phyloP scores from a whole-genome alignment of 2,113 vertebrate genomes.

The Miniopterus natalensis region DNA sequence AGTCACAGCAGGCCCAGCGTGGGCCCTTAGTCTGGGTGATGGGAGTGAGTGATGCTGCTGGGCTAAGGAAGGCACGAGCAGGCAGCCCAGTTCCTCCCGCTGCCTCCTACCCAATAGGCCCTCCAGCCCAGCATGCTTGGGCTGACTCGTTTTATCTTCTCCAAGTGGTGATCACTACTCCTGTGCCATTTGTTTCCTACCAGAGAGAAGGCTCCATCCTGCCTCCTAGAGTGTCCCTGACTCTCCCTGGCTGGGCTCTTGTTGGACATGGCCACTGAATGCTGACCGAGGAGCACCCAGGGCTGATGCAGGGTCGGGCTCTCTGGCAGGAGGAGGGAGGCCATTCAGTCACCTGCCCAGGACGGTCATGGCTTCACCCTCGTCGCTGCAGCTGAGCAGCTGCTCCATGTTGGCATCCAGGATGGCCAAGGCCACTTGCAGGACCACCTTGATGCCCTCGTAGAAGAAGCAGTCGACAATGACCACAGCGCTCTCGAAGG shows the following conservation, averaged over 20 bases:
- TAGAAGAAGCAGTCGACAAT: constrained; percentile 99
- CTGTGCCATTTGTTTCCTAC: background rate
- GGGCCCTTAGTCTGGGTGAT: background rate
- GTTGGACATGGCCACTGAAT: rapidly evolving
- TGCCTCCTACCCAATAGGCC: background rate
- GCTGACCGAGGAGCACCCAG: background rate
- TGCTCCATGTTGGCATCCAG: constrained; percentile 97
- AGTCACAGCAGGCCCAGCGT: rapidly evolving
- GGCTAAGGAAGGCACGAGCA: background rate
- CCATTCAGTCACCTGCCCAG: constrained; percentile 92
- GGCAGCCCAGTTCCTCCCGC: background rate
- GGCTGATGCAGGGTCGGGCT: background rate
- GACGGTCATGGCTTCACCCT: constrained; percentile 99
- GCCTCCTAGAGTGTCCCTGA: background rate
- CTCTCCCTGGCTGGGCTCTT: background rate
- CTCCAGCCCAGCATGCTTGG: rapidly evolving
- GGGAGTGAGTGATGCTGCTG: background rate
- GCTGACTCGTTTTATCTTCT: background rate
- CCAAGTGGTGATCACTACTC: background rate
- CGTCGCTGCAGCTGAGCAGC: constrained; percentile 93
- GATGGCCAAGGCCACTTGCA: constrained; percentile 97
- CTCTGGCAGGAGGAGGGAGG: background rate
- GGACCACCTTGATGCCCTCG: constrained; percentile 96
- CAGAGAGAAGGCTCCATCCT: background rate
- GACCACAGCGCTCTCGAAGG: constrained; percentile 97